Base-by-base conservation (phyloP, 2,797 vertebrate species). In the Siniperca undulata region DNA sequence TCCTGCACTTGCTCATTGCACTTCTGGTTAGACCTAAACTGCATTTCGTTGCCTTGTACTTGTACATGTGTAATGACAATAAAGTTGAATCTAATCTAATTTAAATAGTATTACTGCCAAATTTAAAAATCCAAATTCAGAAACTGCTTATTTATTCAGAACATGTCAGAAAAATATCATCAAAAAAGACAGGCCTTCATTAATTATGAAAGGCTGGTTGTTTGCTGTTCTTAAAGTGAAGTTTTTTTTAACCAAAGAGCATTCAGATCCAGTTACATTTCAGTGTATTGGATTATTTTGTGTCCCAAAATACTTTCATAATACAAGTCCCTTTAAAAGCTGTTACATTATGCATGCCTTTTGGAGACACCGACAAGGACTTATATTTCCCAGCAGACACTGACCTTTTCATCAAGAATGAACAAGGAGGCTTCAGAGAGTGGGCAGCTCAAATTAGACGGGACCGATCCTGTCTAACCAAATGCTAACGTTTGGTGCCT, bases 331-430 rank as follows among this genome's bases (percentile, higher is more conserved):
- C 40, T 85, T 71, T 70, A 30, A 73, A 64, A 84, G 53, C 46
- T 56, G 11, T 38, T 82, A 11, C 61, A 81, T 83, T 74, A 82
- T 85, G 58, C 46, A 73, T 76, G 77, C 14, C 42, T 82, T 72
- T 80, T 82, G 50, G 24, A 64, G 62, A 74, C 10, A 12, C 70
- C 3, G 2, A 46, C 48, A 67, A 56, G 8, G 40, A 50, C 60
- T 79, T 59, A 56, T 71, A 80, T 68, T 80, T 59, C 65, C 60
- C 66, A 77, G 48, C 62, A 76, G 65, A 30, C 60, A 34, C 22
- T 88, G 87, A 91, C 85, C 82, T 91, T 91, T 86, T 85, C 56
- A 86, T 69, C 60, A 75, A 70, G 53, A 72, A 46, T 68, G 74
- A 79, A 65, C 46, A 27, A 48, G 34, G 36, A 70, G 55, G 40